These are phyloP conservation scores for Spea hammondii DNA, from an alignment of 2,797 vertebrate species.

Conservation along the genomic window DNA sequence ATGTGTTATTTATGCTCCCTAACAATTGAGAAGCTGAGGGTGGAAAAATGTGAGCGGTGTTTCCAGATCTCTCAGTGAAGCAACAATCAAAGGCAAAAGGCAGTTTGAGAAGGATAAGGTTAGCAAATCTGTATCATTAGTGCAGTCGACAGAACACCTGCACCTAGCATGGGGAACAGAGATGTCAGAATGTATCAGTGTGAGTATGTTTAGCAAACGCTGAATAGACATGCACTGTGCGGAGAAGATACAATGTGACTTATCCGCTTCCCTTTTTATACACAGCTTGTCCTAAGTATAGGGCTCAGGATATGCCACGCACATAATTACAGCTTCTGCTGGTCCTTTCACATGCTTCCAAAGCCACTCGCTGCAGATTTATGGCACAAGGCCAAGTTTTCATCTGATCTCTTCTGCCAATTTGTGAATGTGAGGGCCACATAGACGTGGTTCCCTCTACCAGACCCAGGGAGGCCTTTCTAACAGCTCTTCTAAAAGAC, in stretches of 20 bases:
- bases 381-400: not conserved
- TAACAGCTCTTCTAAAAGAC: conserved; percentile 3
- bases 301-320: not conserved
- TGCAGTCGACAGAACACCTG: not conserved
- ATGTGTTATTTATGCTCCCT: no score
- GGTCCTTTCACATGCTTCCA: conserved; percentile 14
- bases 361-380: not conserved
- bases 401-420: not conserved
- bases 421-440: not conserved
- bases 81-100: not conserved
- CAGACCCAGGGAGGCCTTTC: not conserved
- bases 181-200: not conserved
- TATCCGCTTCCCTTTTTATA: not conserved
- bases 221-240: not conserved
- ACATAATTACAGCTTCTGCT: conserved; percentile 14
- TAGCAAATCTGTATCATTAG: not conserved
- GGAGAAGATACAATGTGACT: conserved; percentile 17
- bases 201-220: not conserved
- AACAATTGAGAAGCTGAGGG: no score
- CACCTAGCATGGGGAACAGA: not conserved
- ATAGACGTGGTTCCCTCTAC: not conserved
- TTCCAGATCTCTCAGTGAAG: not conserved
- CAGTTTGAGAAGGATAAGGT: not conserved
- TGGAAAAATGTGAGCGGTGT: not conserved
- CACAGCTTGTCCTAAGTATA: conserved; percentile 15